Percentiles rank a stretch among this genome's conserved stretches.
Conservation (phyloP, 35 echinoderm and acorn worm genomes). For the Hemicentrotus pulcherrimus region DNA sequence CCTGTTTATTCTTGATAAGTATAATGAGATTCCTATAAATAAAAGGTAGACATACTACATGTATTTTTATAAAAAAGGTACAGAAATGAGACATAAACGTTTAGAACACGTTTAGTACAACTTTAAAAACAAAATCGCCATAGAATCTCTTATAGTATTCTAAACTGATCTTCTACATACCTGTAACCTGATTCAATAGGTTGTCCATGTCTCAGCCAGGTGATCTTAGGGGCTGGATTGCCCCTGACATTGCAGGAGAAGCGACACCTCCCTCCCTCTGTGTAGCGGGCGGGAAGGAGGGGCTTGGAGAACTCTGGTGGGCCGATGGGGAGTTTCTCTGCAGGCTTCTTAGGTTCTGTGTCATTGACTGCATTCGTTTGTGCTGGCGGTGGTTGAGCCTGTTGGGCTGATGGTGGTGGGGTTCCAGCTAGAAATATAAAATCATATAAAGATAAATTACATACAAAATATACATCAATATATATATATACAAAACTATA, state of each 20-base stretch:
- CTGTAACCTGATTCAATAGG: conserved; percentile 75
- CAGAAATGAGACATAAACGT: too few species aligned
- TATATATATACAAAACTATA: too few species aligned
- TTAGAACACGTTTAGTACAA: too few species aligned
- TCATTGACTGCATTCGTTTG: conserved; percentile 57
- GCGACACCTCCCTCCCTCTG: conserved; percentile 67
- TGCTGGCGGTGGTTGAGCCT: conserved; percentile 3
- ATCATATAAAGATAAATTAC: too few species aligned
- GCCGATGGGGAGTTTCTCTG: conserved; percentile 28
- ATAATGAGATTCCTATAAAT: too few species aligned
- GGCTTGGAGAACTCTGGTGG: conserved; percentile 69
- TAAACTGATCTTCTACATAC: conserved; percentile 42
- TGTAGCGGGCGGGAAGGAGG: conserved; percentile 69
- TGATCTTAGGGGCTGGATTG: conserved; percentile 79
- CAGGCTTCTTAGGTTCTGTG: not conserved
- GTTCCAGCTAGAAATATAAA: not conserved
- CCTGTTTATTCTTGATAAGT: too few species aligned
- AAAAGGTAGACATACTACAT: too few species aligned
- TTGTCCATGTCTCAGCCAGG: conserved; percentile 74
- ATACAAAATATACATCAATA: too few species aligned
- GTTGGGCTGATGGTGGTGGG: not conserved
- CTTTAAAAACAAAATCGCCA: too few species aligned
- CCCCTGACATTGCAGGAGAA: conserved; percentile 80
- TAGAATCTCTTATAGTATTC: too few species aligned
- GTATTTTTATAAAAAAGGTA: too few species aligned